phyloP scores from a whole-genome alignment of 2,888 invertebrate species.

The Eustalomyia histrio region DNA sequence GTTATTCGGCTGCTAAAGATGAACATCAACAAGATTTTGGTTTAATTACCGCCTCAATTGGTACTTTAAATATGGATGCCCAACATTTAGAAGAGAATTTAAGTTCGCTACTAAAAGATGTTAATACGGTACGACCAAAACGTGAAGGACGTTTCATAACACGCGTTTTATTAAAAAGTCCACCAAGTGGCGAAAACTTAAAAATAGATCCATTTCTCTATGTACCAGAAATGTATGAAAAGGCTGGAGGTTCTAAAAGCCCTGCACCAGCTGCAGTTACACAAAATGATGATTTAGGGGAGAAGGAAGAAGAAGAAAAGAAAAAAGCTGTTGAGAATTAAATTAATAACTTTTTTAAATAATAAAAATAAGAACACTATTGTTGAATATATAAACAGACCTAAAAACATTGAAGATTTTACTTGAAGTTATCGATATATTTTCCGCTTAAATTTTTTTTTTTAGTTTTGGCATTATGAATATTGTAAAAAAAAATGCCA shows the following conservation, averaged over 20 bases:
- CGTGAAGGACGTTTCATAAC: constrained; percentile 86
- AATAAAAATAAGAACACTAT: not conserved
- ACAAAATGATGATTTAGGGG: constrained; percentile 51
- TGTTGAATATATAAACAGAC: not conserved
- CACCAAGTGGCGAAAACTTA: constrained; percentile 84
- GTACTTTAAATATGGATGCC: constrained; percentile 86
- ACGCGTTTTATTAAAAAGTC: constrained; percentile 84
- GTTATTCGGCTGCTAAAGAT: constrained; percentile 85
- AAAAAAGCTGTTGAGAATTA: constrained; percentile 49
- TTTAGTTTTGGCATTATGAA: too few relatives aligned
- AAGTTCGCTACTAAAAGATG: constrained; percentile 83
- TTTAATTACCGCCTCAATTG: constrained; percentile 83
- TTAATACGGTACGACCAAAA: constrained; percentile 84
- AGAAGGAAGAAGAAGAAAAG: constrained; percentile 64
- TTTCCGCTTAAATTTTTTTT: too few relatives aligned
- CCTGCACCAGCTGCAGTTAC: constrained; percentile 32
- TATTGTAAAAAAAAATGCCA: too few relatives aligned
- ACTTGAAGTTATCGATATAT: not conserved
- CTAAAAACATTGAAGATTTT: not conserved
- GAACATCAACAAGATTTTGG: constrained; percentile 87
- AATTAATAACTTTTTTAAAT: not conserved
- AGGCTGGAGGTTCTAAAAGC: constrained; percentile 55
- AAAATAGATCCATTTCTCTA: constrained; percentile 84
- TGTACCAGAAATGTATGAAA: constrained; percentile 76
- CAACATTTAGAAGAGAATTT: constrained; percentile 88